Percentiles rank a stretch among this genome's conserved stretches.
Conservation (phyloP, 2,797 vertebrate species). For the Chelidonichthys spinosus region DNA sequence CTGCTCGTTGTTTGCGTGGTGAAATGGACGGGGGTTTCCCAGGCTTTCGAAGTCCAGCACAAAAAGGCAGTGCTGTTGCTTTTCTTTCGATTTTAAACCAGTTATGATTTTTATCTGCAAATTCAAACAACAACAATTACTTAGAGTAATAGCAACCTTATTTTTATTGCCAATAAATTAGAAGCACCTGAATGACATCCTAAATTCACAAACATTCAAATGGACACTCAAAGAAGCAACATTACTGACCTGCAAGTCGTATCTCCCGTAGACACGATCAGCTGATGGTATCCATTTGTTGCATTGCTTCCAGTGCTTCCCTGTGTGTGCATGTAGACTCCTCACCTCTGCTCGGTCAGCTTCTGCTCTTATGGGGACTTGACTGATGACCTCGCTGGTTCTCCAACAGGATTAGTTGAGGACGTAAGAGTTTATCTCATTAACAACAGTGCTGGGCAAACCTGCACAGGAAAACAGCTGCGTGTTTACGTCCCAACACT, state of each 20-base stretch:
- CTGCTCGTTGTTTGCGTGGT: not conserved
- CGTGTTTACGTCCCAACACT: constrained; percentile 4
- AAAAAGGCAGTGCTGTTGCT: not conserved
- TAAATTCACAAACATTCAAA: not conserved
- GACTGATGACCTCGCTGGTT: constrained; percentile 48
- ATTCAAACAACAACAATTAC: constrained; percentile 1
- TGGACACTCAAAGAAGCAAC: not conserved
- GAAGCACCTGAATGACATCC: not conserved
- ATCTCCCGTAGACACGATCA: constrained; percentile 10
- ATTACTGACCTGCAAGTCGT: constrained; percentile 49
- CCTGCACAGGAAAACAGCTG: constrained; percentile 25
- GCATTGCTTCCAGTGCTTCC: constrained; percentile 17
- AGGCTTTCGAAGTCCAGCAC: not conserved
- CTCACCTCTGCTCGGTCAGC: constrained; percentile 10
- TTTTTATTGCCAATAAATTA: not conserved
- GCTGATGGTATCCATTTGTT: not conserved
- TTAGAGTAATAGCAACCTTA: not conserved
- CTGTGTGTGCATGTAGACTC: constrained; percentile 7
- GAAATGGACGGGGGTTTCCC: not conserved
- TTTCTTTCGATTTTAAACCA: constrained; percentile 2
- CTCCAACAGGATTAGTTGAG: constrained; percentile 67
- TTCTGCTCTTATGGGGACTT: constrained; percentile 63
- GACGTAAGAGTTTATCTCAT: constrained; percentile 70
- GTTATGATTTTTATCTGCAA: constrained; percentile 34
- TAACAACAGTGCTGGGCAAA: constrained; percentile 37